Evolutionary conservation across 2,797 vertebrate species (phyloP).

Genomic region (Apogon talboti): DNA sequence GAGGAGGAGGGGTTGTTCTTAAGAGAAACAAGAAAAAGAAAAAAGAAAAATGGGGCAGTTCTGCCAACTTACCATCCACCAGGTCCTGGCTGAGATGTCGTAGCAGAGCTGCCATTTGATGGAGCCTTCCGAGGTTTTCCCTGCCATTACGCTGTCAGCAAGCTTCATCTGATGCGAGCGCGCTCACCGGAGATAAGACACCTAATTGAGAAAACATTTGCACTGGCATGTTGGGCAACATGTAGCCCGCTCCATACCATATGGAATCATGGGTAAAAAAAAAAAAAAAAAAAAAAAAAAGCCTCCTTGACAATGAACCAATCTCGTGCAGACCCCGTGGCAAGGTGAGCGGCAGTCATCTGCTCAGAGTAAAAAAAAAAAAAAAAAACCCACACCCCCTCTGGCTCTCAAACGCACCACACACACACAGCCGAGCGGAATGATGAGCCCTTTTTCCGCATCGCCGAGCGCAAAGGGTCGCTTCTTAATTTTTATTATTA

Average conservation of each 20-base stretch:
- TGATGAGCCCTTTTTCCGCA: slow-evolving; percentile 86
- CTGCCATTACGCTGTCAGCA: slow-evolving; percentile 99
- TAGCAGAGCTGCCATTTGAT: slow-evolving; percentile 99
- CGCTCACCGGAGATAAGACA: slow-evolving; percentile 97
- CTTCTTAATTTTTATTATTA: slow-evolving; percentile 75
- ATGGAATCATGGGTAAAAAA: slow-evolving; percentile 99
- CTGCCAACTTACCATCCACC: slow-evolving; percentile 99
- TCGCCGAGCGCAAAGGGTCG: slow-evolving; percentile 90
- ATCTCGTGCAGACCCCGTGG: slow-evolving; percentile 98
- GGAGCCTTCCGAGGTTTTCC: slow-evolving; percentile 97
- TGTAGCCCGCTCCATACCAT: slow-evolving; percentile 96
- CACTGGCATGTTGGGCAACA: slow-evolving; percentile 99
- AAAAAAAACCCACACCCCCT: slow-evolving; percentile 37
- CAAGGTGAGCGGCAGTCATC: slow-evolving; percentile 98
- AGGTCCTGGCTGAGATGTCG: slow-evolving; percentile 99
- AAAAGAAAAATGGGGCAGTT: slow-evolving; percentile 81
- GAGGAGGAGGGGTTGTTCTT: slow-evolving; percentile 1
- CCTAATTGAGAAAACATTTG: slow-evolving; percentile 99
- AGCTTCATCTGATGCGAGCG: slow-evolving; percentile 98
- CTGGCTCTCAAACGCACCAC: slow-evolving; percentile 33
- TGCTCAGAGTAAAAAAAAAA: slow-evolving; percentile 84
- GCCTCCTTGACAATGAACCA: slow-evolving; percentile 97
- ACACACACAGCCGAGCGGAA: slow-evolving; percentile 84
- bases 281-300: slow-evolving; percentile 79
- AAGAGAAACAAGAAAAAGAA: slow-evolving; percentile 76